Percentiles rank a stretch among this genome's conserved stretches.
Conservation (phyloP, 2,797 vertebrate species). For the Fringilla coelebs region DNA sequence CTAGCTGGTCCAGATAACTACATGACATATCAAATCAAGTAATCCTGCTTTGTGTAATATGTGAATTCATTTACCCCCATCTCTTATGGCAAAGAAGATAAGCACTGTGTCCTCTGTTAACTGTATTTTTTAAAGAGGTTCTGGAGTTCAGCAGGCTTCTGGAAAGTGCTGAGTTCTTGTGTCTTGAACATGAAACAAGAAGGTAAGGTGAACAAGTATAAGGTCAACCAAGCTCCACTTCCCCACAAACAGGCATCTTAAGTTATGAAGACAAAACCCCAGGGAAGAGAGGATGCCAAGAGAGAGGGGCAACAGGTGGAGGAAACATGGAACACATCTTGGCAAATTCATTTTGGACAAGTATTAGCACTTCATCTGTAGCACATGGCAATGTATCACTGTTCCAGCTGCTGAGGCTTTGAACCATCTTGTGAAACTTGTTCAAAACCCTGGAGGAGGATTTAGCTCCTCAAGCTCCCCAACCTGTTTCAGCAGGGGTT, state of each 20-base stretch:
- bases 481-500: neutral
- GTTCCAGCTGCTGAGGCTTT: conserved; percentile 39
- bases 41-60: neutral
- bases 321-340: neutral
- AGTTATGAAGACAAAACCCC: neutral
- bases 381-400: neutral
- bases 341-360: conserved; percentile 24
- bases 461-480: neutral
- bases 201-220: neutral
- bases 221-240: neutral
- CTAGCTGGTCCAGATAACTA: neutral
- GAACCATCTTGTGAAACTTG: neutral
- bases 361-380: neutral
- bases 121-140: neutral
- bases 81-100: neutral
- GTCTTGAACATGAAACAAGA: neutral
- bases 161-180: neutral
- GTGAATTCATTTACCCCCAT: neutral
- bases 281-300: neutral
- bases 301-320: conserved; percentile 7
- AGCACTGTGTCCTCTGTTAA: neutral
- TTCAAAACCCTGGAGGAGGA: neutral
- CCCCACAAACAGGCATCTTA: neutral
- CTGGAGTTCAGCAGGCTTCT: neutral
- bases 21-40: neutral